phyloP scores from a whole-genome alignment of 2,113 vertebrate genomes.

The Mionectes macconnelli region DNA sequence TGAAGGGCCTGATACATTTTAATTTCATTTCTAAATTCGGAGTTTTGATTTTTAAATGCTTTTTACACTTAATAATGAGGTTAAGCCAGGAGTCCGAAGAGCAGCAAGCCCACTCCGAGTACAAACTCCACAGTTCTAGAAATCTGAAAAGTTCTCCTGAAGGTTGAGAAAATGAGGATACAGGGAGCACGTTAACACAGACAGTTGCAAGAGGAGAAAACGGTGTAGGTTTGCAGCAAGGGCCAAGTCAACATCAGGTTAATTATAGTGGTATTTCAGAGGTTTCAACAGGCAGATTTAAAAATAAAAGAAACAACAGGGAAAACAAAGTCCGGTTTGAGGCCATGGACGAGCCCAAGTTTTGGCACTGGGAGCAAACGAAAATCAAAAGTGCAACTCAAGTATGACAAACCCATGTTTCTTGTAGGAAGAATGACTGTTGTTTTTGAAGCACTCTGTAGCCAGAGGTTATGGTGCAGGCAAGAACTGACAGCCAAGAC shows the following conservation, averaged over 20 bases:
- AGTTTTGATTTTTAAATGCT: background rate
- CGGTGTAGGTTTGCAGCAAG: background rate
- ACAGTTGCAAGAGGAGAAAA: background rate
- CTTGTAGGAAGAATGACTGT: background rate
- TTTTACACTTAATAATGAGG: background rate
- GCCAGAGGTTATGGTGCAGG: background rate
- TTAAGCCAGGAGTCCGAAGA: background rate
- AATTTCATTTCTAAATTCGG: background rate
- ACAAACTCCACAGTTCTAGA: background rate
- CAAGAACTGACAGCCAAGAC: slow-evolving; percentile 3
- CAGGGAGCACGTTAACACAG: background rate
- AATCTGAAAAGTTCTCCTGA: background rate
- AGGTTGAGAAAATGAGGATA: background rate
- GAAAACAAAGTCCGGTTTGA: background rate
- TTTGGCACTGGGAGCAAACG: background rate
- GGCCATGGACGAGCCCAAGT: background rate
- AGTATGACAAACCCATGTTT: background rate
- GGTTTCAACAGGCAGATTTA: background rate
- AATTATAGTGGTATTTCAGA: background rate
- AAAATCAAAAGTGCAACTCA: background rate
- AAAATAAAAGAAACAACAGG: background rate
- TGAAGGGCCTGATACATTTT: background rate
- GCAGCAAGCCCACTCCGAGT: background rate
- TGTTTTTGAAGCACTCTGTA: slow-evolving; percentile 1
- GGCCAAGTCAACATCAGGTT: background rate